Base-by-base conservation (phyloP, 2,113 vertebrate species). In the Lophura nycthemera region DNA sequence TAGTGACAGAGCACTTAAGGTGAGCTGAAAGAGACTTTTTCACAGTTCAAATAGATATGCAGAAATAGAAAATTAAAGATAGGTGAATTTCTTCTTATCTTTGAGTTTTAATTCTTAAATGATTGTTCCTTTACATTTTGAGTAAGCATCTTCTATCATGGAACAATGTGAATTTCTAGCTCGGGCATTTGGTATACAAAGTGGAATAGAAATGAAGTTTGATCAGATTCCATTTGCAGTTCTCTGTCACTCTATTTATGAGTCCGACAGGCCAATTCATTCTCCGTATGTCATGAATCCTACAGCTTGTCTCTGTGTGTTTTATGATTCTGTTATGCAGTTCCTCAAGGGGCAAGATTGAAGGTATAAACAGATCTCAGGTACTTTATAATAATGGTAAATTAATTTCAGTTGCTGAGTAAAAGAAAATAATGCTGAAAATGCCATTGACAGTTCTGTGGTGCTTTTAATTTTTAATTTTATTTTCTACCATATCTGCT, bases 211-310 rank as follows among this genome's bases (percentile, higher is more conserved):
- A 93, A 83, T 85, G 63, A 42, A 36, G 0, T 79, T 71, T 76
- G 43, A 73, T 66, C 47, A 87, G 32, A 85, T 79, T 78, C n/a
- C 0, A 0, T 87, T 75, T 75, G 13, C 63, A 91, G 10, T 80
- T 40, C 22, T 80, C 40, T 60, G 38, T 72, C 2, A 3, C 11
- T 64, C 27, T 20, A 8, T 19, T 90, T 83, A 22, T 80, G 67
- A 88, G 63, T 36, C 67, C 73, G 75, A 92, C 69, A 89, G 83
- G 45, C 43, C 73, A 83, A 72, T 86, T 88, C 22, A 32, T 17
- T 72, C 20, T 63, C 64, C 81, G 25, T 70, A 56, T 91, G 40
- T 90, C 64, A 80, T 30, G 64, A 71, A 59, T 73, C 24, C 36
- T 43, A 38, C 22, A 70, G 10, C 17, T 61, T 77, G 20, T 17